phyloP scores from a whole-genome alignment of 2,888 invertebrate genomes.

The Drosophila pullipes region DNA sequence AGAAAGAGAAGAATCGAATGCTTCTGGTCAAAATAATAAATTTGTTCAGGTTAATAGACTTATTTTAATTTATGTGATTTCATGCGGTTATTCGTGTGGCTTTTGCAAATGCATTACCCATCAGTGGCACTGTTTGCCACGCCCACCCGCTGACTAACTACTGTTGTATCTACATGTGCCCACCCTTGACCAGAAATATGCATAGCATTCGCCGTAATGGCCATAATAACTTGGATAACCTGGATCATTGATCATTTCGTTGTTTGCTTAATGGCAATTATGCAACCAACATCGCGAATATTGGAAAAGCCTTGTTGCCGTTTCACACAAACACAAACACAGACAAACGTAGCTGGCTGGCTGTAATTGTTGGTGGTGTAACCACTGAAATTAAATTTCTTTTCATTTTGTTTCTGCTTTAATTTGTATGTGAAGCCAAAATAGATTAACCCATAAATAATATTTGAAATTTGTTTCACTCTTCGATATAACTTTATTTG shows the following conservation, averaged over 20 bases:
- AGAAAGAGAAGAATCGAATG: constrained; percentile 24
- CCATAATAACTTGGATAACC: constrained; percentile 57
- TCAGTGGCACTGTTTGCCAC: constrained; percentile 34
- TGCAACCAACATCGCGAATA: constrained; percentile 31
- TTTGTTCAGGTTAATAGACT: constrained; percentile 84
- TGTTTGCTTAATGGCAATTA: constrained; percentile 29
- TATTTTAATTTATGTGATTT: constrained; percentile 82
- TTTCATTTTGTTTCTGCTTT: neutral
- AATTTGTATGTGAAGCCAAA: neutral
- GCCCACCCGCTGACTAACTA: constrained; percentile 43
- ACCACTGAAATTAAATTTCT: neutral
- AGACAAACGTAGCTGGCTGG: neutral
- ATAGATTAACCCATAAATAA: neutral
- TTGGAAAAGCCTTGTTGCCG: constrained; percentile 2
- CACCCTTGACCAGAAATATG: constrained; percentile 50
- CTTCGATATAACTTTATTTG: neutral
- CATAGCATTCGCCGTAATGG: constrained; percentile 50
- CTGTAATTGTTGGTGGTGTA: neutral
- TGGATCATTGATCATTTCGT: constrained; percentile 55
- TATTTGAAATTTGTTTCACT: neutral
- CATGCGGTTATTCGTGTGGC: constrained; percentile 79
- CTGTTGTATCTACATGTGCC: neutral
- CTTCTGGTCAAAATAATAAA: constrained; percentile 81
- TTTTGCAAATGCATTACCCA: constrained; percentile 76
- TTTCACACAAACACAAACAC: neutral